phyloP scores from a whole-genome alignment of 2,888 invertebrate genomes.

The Charanyca ferruginea region DNA sequence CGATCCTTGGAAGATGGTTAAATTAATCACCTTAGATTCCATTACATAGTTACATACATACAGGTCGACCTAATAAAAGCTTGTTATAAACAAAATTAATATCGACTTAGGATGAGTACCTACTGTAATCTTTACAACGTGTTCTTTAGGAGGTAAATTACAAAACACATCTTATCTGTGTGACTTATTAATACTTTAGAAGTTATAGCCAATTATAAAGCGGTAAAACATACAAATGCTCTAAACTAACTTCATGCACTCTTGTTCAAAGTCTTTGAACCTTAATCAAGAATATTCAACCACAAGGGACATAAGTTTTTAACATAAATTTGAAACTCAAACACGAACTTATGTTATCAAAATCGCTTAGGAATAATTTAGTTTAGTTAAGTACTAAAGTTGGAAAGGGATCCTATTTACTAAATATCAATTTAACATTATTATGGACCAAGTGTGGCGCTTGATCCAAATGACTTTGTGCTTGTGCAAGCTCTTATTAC shows the following conservation, averaged over 20 bases:
- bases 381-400: conserved; percentile 54
- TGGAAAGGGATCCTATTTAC: conserved; percentile 47
- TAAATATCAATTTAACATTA: conserved; percentile 56
- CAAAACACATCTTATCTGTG: too few species aligned
- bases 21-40: too few species aligned
- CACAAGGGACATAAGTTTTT: conserved; percentile 56
- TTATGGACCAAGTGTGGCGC: conserved; percentile 26
- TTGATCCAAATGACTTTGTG: conserved; percentile 23
- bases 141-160: too few species aligned
- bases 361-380: conserved; percentile 60
- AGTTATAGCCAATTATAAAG: neutral
- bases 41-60: too few species aligned
- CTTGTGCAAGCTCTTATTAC: conserved; percentile 12
- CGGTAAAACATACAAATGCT: conserved; percentile 10
- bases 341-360: conserved; percentile 50
- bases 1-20: too few species aligned
- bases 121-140: too few species aligned
- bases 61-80: too few species aligned
- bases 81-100: too few species aligned
- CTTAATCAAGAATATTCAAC: conserved; percentile 24
- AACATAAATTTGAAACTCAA: conserved; percentile 52
- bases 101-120: too few species aligned
- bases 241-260: conserved; percentile 27
- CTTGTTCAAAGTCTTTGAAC: conserved; percentile 45
- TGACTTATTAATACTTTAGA: neutral